phyloP scores from a whole-genome alignment of 2,797 vertebrate species.

The Podargus strigoides region DNA sequence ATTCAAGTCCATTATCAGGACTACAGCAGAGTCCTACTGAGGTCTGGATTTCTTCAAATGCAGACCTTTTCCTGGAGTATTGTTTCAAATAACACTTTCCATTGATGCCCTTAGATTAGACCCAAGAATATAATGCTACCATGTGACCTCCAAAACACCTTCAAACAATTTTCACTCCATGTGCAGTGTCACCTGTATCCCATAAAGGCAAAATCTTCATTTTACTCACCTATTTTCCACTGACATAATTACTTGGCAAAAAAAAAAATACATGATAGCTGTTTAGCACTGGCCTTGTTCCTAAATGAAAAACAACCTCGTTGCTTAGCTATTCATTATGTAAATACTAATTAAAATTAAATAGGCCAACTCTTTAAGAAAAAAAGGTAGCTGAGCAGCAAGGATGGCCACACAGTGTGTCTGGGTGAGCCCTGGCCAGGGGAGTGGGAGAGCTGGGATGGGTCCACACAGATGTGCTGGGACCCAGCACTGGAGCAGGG shows the following conservation, averaged over 20 bases:
- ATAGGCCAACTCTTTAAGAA: not conserved
- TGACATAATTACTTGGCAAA: not conserved
- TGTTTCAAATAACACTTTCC: not conserved
- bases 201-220: not conserved
- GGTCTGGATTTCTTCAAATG: not conserved
- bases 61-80: not conserved
- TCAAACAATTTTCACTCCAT: not conserved
- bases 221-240: not conserved
- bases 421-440: not conserved
- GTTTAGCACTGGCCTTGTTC: not conserved
- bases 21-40: not conserved
- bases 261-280: not conserved
- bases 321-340: not conserved
- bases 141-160: not conserved
- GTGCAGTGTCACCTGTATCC: not conserved
- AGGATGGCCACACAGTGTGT: not conserved
- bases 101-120: not conserved
- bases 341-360: not conserved
- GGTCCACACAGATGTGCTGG: accelerated
- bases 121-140: not conserved
- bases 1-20: not conserved
- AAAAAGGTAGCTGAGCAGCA: not conserved
- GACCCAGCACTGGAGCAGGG: not conserved
- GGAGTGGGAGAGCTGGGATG: not conserved
- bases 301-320: not conserved